Base-by-base conservation (phyloP, 2,888 invertebrate genomes). In the Brachynemurus nebulosus region DNA sequence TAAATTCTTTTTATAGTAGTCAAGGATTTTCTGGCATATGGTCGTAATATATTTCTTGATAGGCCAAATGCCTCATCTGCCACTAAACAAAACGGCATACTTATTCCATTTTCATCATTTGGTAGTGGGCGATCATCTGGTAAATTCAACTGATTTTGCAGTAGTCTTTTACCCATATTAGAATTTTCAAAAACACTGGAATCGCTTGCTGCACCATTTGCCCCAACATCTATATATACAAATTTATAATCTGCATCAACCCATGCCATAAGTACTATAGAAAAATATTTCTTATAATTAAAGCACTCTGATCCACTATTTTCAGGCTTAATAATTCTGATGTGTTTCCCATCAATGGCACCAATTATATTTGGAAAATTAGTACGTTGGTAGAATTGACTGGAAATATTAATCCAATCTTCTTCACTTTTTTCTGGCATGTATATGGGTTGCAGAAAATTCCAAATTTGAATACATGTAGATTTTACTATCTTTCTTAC, bases 331-430 rank as follows among this genome's bases (percentile, higher is more conserved):
- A 53, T 48, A 38, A 51, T 45, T 34, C 42, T 52, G 21, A 57
- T 51, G 48, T 57, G 54, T 44, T 56, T 57, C 14, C 55, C 55
- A 50, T 58, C 55, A 8, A 57, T 48, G 5, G 54, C 55, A 35
- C 57, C 56, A 47, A 57, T 51, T 16, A 54, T 50, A 47, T 61
- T 58, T 45, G 58, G 60, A 55, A 60, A 58, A 53, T 54, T 50
- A 45, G 46, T 51, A 18, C 47, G 47, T 44, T 40, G 38, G 38
- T 53, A 51, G 47, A 56, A 57, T 47, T 53, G 46, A 45, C 51
- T 51, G 36, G 55, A 48, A 48, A 55, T 56, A 47, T 52, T 46
- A 46, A 52, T 47, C 54, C 55, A 56, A 36, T 54, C 50, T 16
- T 48, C 45, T 51, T 51, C 45, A 42, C 43, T 36, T 42, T 37